phyloP scores from a whole-genome alignment of 2,797 vertebrate genomes.

The Girardinus metallicus region DNA sequence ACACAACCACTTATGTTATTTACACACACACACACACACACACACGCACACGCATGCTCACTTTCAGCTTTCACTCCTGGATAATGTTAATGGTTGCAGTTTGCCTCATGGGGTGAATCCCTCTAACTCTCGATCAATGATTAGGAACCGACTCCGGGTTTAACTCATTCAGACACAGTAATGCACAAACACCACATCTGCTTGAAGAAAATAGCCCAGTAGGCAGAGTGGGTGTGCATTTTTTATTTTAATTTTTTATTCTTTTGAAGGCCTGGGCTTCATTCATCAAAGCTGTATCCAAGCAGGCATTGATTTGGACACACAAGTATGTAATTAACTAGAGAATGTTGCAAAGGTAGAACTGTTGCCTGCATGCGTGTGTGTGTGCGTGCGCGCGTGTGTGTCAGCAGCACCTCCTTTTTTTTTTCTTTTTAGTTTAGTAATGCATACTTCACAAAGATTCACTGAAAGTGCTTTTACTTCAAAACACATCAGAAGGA shows the following conservation, averaged over 20 bases:
- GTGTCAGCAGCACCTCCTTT: slow-evolving; percentile 4
- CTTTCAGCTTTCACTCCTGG: slow-evolving; percentile 32
- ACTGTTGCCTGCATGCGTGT: slow-evolving; percentile 9
- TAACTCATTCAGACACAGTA: slow-evolving; percentile 39
- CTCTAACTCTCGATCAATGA: slow-evolving; percentile 48
- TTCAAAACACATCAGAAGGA: slow-evolving; percentile 6
- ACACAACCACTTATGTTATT: slow-evolving; percentile 1
- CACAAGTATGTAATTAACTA: slow-evolving; percentile 53
- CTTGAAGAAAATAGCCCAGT: slow-evolving; percentile 72
- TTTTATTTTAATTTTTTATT: slow-evolving; percentile 29
- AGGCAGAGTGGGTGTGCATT: slow-evolving; percentile 71
- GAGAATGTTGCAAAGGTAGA: slow-evolving; percentile 43
- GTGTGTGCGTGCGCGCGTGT: neutral
- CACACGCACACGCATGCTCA: slow-evolving; percentile 4
- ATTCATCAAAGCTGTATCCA: slow-evolving; percentile 68
- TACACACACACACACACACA: neutral
- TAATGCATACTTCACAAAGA: slow-evolving; percentile 24
- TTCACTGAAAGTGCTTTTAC: neutral
- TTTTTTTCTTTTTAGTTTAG: neutral
- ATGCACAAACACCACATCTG: slow-evolving; percentile 53
- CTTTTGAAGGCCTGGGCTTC: slow-evolving; percentile 65
- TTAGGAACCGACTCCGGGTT: slow-evolving; percentile 35
- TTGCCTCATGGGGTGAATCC: slow-evolving; percentile 57
- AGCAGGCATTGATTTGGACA: slow-evolving; percentile 58
- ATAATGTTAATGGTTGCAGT: slow-evolving; percentile 54